Conservation (phyloP, 1,140 invertebrate species). For the Reticulitermes speratus region DNA sequence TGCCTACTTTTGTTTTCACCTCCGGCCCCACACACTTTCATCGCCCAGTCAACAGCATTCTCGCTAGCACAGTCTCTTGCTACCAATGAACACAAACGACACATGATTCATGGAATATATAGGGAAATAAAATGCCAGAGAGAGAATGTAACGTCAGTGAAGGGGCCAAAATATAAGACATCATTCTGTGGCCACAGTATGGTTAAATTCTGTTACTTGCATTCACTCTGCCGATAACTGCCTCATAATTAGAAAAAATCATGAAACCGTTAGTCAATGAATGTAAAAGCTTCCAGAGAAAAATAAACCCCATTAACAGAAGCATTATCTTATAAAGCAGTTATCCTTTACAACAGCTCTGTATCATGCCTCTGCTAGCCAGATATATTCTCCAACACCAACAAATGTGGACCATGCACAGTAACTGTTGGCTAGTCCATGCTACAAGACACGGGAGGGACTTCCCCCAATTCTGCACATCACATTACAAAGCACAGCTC, state of each 20-base stretch:
- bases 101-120: too few relatives aligned
- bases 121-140: too few relatives aligned
- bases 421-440: not conserved
- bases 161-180: too few relatives aligned
- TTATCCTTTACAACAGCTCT: not conserved
- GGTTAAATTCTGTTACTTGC: not conserved
- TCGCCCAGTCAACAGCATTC: too few relatives aligned
- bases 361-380: not conserved
- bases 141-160: too few relatives aligned
- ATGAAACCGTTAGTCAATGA: not conserved
- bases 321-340: not conserved
- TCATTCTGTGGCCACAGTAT: too few relatives aligned
- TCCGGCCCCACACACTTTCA: too few relatives aligned
- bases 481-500: not conserved
- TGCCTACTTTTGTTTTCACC: too few relatives aligned
- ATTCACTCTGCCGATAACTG: not conserved
- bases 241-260: not conserved
- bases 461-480: conserved; percentile 3
- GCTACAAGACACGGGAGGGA: not conserved
- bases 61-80: too few relatives aligned
- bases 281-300: not conserved
- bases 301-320: not conserved
- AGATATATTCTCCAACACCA: not conserved
- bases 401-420: conserved; percentile 13
- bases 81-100: too few relatives aligned